These are phyloP conservation scores for Sitta carolinensis DNA, from an alignment of 2,797 vertebrate genomes.

Conservation along the genomic window DNA sequence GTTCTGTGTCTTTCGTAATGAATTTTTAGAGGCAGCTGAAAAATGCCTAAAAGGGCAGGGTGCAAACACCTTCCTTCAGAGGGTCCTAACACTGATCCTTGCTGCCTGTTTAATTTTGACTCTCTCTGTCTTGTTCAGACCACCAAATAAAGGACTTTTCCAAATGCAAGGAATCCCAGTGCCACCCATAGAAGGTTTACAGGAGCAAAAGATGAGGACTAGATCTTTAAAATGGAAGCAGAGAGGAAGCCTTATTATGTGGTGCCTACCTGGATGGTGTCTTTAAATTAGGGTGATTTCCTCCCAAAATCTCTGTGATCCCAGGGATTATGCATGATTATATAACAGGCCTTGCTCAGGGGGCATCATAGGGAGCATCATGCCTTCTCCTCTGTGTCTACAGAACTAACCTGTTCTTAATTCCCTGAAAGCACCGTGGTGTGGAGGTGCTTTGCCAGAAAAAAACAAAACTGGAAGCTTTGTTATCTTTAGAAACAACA, in stretches of 20 bases:
- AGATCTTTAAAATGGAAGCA: neutral
- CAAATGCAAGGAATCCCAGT: neutral
- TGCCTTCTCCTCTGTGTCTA: neutral
- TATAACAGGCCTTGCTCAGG: neutral
- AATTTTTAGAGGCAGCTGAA: neutral
- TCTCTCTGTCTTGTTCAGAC: neutral
- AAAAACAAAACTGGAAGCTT: neutral
- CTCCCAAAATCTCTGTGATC: neutral
- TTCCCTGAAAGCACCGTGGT: neutral
- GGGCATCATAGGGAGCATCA: accelerated
- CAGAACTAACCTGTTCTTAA: neutral
- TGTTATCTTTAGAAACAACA: constrained; percentile 19
- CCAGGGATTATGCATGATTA: neutral
- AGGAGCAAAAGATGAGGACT: neutral
- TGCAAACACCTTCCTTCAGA: neutral
- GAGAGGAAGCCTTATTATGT: neutral
- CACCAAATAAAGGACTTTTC: neutral
- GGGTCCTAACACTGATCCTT: neutral
- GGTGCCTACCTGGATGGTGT: neutral
- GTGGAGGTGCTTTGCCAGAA: neutral
- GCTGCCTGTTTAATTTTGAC: neutral
- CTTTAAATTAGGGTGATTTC: neutral
- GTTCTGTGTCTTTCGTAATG: neutral
- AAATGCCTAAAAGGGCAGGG: neutral
- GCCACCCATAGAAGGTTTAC: neutral